Conservation (phyloP, 1,140 invertebrate genomes). For the Vollenhovia emeryi region DNA sequence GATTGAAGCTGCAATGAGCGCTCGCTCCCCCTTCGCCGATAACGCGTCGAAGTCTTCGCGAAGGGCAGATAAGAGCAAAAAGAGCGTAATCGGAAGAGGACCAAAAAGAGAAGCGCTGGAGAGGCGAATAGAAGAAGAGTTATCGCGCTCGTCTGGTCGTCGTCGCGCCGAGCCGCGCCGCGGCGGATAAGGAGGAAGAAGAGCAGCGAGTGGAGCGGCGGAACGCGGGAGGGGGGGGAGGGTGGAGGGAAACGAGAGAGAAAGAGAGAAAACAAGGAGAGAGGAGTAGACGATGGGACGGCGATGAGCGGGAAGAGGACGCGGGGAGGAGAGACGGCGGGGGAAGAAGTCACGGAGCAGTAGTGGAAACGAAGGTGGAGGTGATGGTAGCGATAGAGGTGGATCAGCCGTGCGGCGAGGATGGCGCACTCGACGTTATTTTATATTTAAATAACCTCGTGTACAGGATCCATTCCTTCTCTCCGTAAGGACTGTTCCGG, state of each 20-base stretch:
- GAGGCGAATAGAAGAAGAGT: constrained; percentile 65
- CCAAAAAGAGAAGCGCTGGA: constrained; percentile 60
- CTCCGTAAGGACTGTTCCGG: neutral
- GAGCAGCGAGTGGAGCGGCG: neutral
- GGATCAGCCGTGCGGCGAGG: neutral
- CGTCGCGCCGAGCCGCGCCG: constrained; percentile 65
- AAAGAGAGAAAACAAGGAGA: constrained; percentile 9
- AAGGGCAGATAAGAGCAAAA: constrained; percentile 67
- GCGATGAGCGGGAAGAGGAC: neutral
- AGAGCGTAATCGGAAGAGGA: constrained; percentile 62
- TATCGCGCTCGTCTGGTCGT: constrained; percentile 65
- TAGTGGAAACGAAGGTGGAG: constrained; percentile 38
- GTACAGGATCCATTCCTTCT: neutral
- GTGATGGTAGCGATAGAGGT: constrained; percentile 34
- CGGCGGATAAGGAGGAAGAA: constrained; percentile 60
- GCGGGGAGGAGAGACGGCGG: neutral
- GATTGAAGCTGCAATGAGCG: constrained; percentile 53
- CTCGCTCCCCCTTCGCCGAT: constrained; percentile 49
- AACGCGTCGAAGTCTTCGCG: constrained; percentile 63
- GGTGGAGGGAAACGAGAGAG: constrained; percentile 15
- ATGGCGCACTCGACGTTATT: neutral
- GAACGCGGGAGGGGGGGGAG: constrained; percentile 8
- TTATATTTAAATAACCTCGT: neutral
- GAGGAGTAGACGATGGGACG: neutral
- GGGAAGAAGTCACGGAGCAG: constrained; percentile 39